Evolutionary conservation across 2,113 vertebrate genomes (phyloP), one percentile per base, ranked within the genome.

Genomic region (Hoplias malabaricus): DNA sequence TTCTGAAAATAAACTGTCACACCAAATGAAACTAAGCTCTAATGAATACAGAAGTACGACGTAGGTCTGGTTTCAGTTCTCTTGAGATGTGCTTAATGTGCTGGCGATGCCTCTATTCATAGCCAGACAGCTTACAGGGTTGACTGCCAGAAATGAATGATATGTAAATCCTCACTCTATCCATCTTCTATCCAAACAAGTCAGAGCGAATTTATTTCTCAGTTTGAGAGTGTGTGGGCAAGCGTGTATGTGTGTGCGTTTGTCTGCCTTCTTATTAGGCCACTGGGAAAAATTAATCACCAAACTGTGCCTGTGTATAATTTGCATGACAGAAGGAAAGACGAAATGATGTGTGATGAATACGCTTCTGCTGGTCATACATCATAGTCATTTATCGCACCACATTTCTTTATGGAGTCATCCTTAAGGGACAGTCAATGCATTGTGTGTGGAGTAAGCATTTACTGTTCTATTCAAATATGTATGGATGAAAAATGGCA

Each of bases 241-340:
- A 38, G 14, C 66, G 59, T 36, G 12, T 57, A 40, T 21, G 75
- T 71, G 16, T 38, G 68, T 62, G 63, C 43, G 67, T 33, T 53
- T 38, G 7, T 29, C 25, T 66, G 71, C 61, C 84, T 65, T 78
- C 40, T 78, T 75, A 82, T 81, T 81, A 76, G 70, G 69, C 57
- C 77, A 73, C 43, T 66, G 62, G 67, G 69, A 75, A 73, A 80
- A 81, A 79, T 80, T 89, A 80, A 88, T 90, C 75, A 85, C 46
- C 72, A 82, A 85, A 87, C 66, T 74, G 71, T 81, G 83, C 77
- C 83, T 72, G 80, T 67, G 80, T 80, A 84, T 88, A 78, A 90
- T 89, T 90, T 86, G 86, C 89, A 89, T 87, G 88, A 89, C 82
- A 90, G 82, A 88, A 77, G 66, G 46, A 83, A 82, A 84, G 79